Conservation (phyloP, 2,797 vertebrate species). For the Thaleichthys pacificus region DNA sequence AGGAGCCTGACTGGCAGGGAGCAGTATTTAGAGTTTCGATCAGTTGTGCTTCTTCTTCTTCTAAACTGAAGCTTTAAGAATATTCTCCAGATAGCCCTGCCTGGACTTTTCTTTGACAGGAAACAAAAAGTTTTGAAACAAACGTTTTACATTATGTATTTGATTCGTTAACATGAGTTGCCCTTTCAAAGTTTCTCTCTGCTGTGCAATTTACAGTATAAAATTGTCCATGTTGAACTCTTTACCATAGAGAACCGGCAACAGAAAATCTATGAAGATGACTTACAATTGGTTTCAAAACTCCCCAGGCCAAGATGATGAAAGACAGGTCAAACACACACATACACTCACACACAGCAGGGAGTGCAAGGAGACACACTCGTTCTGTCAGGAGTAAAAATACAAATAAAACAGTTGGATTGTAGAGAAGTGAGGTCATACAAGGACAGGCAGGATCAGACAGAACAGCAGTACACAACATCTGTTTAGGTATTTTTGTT, state of each 20-base stretch:
- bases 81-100: too few relatives aligned
- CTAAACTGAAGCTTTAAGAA: too few relatives aligned
- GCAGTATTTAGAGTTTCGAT: not conserved
- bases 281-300: not conserved
- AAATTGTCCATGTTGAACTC: too few relatives aligned
- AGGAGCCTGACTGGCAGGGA: not conserved
- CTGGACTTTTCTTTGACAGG: too few relatives aligned
- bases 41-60: not conserved
- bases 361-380: slow-evolving; percentile 5
- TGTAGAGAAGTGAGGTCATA: slow-evolving; percentile 4
- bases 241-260: too few relatives aligned
- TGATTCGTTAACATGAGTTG: too few relatives aligned
- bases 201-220: too few relatives aligned
- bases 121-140: too few relatives aligned
- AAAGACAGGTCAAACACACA: not conserved
- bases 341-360: not conserved
- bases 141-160: too few relatives aligned
- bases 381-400: not conserved
- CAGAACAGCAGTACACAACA: not conserved
- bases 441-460: slow-evolving; percentile 1
- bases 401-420: not conserved
- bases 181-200: too few relatives aligned
- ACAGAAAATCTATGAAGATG: not conserved
- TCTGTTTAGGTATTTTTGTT: not conserved
- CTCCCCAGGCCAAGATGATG: too few relatives aligned